Evolutionary conservation across 2,888 invertebrate genomes (phyloP), one percentile per base, ranked within the genome.

Genomic region (Liodrosophila aerea): DNA sequence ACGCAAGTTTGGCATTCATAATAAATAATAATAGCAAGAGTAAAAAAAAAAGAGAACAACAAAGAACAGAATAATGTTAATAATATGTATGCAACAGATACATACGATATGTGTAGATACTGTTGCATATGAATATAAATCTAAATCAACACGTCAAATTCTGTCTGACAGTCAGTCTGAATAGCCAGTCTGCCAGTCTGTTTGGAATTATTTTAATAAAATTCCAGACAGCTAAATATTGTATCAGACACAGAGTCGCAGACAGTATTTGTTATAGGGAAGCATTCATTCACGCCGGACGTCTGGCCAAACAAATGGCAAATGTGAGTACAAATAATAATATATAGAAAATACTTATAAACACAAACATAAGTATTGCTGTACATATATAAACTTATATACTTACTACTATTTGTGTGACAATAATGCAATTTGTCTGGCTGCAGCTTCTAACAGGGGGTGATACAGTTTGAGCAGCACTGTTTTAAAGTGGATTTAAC

Each of bases 201-300:
- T 39, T 18, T 12, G 12, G 30, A 80, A 80, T 76, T 70, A 76
- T 74, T 81, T 81, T 60, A 74, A 70, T 81, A 18, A 70, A 77
- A 66, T 74, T 60, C 78, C 78, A 81, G 78, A 76, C 82, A 73
- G 51, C 54, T 63, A 57, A 72, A 75, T 67, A 75, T 75, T 49
- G 22, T 22, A 22, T 22, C 22, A 22, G 22, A 22, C 22, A 22
- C 22, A 2, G 22, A 39, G 39, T 39, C 39, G 18, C 39, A 16
- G 39, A 16, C n/a, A 39, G 15, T 37, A 59, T 67, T 66, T 62
- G 62, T 51, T 22, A 22, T 22, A 22, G 22, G 22, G 36, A 44
- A 47, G 49, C 64, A 36, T 66, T 50, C 33, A 11, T 16, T 11
- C 33, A 11, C 50, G 36, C 41, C 44, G 45, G 31, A 54, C 44